A percentile compares a stretch with the other conserved stretches of the same genome.
Conservation (phyloP, 2,797 vertebrate genomes). For the Podargus strigoides region DNA sequence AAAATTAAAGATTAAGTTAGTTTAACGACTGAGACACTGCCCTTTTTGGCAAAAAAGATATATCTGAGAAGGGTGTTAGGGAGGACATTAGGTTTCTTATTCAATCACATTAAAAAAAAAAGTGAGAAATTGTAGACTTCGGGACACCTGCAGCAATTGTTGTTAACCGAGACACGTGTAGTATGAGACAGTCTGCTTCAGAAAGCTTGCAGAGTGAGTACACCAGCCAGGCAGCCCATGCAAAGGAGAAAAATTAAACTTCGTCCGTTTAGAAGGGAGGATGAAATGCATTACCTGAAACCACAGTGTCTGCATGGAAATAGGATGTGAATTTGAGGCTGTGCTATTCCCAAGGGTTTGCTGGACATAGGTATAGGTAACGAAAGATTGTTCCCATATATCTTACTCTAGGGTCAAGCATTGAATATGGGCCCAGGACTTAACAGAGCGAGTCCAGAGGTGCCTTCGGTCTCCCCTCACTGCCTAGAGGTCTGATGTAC, state of each 20-base stretch:
- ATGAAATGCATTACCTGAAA: background rate
- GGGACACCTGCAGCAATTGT: background rate
- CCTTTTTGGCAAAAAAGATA: background rate
- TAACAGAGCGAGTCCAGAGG: background rate
- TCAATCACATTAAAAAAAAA: background rate
- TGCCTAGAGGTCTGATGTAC: background rate
- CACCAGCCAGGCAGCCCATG: background rate
- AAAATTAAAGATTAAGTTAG: background rate
- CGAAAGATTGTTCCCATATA: background rate
- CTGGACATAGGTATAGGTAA: background rate
- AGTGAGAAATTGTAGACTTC: background rate
- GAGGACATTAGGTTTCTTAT: background rate
- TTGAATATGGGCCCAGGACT: background rate
- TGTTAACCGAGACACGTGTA: background rate
- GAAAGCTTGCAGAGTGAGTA: background rate
- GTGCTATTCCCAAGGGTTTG: background rate
- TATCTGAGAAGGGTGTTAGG: background rate
- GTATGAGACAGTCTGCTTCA: background rate
- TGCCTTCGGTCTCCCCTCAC: background rate
- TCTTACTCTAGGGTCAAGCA: background rate
- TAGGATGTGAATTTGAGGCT: background rate
- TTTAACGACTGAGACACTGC: background rate
- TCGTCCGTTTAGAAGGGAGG: background rate
- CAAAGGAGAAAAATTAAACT: background rate
- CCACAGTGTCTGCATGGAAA: background rate